Conservation (phyloP, 2,797 vertebrate genomes). For the Staurois parvus region DNA sequence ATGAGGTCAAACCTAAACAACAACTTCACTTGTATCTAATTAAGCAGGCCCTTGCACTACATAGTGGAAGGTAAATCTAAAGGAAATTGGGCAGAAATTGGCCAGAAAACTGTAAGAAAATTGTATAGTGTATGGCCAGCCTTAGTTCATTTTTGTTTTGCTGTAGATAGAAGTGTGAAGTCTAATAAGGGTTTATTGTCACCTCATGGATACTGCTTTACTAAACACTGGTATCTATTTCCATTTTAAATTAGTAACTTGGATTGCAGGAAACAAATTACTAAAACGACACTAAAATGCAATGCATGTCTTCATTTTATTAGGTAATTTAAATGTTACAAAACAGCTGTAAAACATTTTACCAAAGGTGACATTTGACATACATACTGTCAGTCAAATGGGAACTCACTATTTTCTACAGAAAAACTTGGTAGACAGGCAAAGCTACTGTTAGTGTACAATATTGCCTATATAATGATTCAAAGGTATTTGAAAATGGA, state of each 20-base stretch:
- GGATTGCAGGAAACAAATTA: not conserved
- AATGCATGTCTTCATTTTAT: not conserved
- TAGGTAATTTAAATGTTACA: not conserved
- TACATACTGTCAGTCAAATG: not conserved
- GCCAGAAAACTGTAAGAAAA: too few species aligned
- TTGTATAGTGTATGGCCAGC: too few species aligned
- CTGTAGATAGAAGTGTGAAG: too few species aligned
- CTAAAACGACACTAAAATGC: not conserved
- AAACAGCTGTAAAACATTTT: not conserved
- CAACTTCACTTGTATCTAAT: too few species aligned
- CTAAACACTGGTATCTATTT: too few species aligned
- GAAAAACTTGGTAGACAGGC: not conserved
- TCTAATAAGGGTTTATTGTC: too few species aligned
- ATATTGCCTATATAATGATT: not conserved
- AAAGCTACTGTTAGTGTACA: not conserved
- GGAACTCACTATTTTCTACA: not conserved
- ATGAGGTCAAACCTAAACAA: too few species aligned
- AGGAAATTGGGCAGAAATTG: too few species aligned
- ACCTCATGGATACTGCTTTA: too few species aligned
- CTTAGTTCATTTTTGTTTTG: too few species aligned
- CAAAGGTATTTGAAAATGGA: not conserved
- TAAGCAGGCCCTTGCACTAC: too few species aligned
- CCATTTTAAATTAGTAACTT: not conserved
- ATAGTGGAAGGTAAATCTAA: too few species aligned
- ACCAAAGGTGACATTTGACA: not conserved